Evolutionary conservation across 2,888 invertebrate species (phyloP).

Genomic region (Trilocha varians): DNA sequence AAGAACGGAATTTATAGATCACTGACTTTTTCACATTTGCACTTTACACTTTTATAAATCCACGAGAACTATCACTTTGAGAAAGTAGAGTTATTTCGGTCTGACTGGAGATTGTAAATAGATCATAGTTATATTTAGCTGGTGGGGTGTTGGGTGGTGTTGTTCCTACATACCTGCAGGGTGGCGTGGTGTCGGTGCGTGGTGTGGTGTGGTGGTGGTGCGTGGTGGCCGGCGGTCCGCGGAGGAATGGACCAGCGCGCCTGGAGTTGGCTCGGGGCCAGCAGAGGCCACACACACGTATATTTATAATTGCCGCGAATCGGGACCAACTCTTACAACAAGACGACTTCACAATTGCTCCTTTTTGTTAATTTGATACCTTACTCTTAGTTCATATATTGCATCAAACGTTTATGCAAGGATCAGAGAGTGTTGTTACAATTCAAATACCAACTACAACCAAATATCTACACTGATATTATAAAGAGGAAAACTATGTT

Average conservation of each 20-base stretch:
- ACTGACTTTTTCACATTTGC: background rate
- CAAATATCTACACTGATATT: too few relatives aligned
- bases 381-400: too few relatives aligned
- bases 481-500: too few relatives aligned
- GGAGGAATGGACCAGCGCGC: slow-evolving; percentile 16
- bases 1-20: background rate
- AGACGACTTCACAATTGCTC: background rate
- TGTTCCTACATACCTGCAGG: background rate
- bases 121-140: too few relatives aligned
- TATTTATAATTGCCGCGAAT: slow-evolving; percentile 26
- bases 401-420: too few relatives aligned
- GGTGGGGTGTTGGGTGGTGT: background rate
- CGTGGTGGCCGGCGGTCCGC: slow-evolving; percentile 12
- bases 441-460: too few relatives aligned
- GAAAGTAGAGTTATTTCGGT: too few relatives aligned
- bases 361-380: background rate
- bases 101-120: too few relatives aligned
- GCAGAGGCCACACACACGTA: slow-evolving; percentile 12
- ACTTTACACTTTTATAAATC: background rate
- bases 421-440: too few relatives aligned
- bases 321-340: slow-evolving; percentile 8
- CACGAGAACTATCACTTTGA: too few relatives aligned
- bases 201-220: background rate
- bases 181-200: background rate
- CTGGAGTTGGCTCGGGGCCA: slow-evolving; percentile 25